Conservation (phyloP, 2,797 vertebrate genomes). For the Notamacropus eugenii region DNA sequence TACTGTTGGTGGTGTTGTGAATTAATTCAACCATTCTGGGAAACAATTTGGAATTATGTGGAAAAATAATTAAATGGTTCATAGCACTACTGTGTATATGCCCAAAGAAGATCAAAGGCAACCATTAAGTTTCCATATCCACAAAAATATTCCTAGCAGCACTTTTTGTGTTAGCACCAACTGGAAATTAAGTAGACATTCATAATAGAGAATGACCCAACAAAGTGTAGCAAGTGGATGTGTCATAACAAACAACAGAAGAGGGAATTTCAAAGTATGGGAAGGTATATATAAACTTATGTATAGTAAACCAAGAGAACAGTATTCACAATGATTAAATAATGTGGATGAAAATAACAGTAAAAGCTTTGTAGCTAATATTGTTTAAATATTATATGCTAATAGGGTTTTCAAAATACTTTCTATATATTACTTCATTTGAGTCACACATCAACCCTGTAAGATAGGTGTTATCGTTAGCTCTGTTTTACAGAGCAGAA, state of each 20-base stretch:
- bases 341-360: neutral
- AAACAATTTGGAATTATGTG: neutral
- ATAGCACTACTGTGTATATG: neutral
- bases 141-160: neutral
- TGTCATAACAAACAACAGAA: neutral
- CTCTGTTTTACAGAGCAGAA: neutral
- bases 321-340: neutral
- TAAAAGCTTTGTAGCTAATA: neutral
- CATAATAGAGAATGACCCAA: neutral
- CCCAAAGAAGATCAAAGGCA: neutral
- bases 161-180: neutral
- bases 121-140: neutral
- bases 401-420: neutral
- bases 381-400: neutral
- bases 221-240: neutral
- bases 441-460: neutral
- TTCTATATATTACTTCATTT: neutral
- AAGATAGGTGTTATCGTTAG: neutral
- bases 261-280: neutral
- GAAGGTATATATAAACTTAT: neutral
- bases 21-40: neutral
- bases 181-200: neutral
- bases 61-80: neutral
- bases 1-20: neutral
- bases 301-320: neutral